Conservation (phyloP, 2,113 vertebrate species). For the Sinocyclocheilus anophthalmus region DNA sequence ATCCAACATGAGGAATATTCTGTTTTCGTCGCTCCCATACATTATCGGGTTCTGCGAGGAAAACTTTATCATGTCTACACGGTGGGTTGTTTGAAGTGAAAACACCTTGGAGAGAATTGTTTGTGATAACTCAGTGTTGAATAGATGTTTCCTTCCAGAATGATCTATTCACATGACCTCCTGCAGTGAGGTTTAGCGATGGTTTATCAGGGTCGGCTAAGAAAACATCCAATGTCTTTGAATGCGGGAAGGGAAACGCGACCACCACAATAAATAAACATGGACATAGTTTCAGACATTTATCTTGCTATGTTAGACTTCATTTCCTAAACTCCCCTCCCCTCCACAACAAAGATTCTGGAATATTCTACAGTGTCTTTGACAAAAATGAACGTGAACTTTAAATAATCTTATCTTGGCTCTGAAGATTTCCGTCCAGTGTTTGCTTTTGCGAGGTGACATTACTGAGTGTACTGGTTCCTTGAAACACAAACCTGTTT, state of each 20-base stretch:
- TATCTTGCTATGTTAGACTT: conserved; percentile 46
- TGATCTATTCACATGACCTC: conserved; percentile 42
- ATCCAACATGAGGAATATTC: conserved; percentile 21
- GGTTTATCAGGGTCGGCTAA: conserved; percentile 47
- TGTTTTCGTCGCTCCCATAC: neutral
- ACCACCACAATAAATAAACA: conserved; percentile 52
- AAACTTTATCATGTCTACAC: neutral
- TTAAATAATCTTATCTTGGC: conserved; percentile 43
- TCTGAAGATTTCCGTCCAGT: conserved; percentile 37
- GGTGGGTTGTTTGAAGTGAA: conserved; percentile 18
- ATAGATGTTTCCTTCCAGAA: conserved; percentile 33
- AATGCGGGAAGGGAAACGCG: conserved; percentile 27
- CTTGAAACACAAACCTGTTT: conserved; percentile 22
- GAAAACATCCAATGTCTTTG: conserved; percentile 27
- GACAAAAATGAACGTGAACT: conserved; percentile 46
- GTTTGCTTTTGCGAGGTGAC: conserved; percentile 41
- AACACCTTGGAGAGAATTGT: conserved; percentile 22
- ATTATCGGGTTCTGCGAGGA: neutral
- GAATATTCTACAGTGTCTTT: conserved; percentile 30
- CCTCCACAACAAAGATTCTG: conserved; percentile 20
- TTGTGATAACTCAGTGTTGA: conserved; percentile 13
- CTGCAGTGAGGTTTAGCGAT: conserved; percentile 29
- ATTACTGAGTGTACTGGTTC: conserved; percentile 21
- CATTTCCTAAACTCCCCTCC: conserved; percentile 45
- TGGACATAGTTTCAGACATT: conserved; percentile 43